These are phyloP conservation scores for Pheosia tremula DNA, from an alignment of 2,888 invertebrate genomes.

Conservation along the genomic window DNA sequence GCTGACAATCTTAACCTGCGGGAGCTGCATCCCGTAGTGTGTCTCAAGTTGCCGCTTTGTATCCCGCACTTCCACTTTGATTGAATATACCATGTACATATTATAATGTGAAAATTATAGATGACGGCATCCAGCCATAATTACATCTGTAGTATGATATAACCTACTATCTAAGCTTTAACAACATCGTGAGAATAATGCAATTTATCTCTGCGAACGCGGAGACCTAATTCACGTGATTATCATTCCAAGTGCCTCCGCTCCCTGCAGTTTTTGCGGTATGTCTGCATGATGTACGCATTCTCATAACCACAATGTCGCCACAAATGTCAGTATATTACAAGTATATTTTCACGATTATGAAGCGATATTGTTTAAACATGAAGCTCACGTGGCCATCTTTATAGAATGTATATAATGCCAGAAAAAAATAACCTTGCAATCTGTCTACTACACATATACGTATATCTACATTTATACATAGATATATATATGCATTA, in stretches of 20 bases:
- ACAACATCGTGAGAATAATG: background rate
- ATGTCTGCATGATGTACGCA: constrained; percentile 1
- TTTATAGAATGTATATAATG: background rate
- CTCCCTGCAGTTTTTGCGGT: constrained; percentile 5
- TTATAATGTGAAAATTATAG: too few species aligned
- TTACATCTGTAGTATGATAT: too few species aligned
- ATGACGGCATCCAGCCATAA: too few species aligned
- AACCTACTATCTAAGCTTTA: background rate
- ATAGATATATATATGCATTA: background rate
- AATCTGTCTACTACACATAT: background rate
- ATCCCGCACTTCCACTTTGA: too few species aligned
- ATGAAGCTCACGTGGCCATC: background rate
- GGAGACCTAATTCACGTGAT: background rate
- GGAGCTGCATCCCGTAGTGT: too few species aligned
- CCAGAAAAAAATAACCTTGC: background rate
- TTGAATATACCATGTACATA: too few species aligned
- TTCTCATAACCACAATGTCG: constrained; percentile 3
- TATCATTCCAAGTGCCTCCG: constrained; percentile 3
- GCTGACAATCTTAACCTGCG: too few species aligned
- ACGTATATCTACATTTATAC: background rate
- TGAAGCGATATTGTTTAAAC: background rate
- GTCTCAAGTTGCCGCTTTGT: too few species aligned
- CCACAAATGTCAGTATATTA: background rate
- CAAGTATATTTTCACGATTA: background rate
- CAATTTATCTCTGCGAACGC: background rate